Percentiles rank a stretch among this genome's conserved stretches.
phyloP scores from a whole-genome alignment of 2,888 invertebrate species.

The Coecobrya sp. region DNA sequence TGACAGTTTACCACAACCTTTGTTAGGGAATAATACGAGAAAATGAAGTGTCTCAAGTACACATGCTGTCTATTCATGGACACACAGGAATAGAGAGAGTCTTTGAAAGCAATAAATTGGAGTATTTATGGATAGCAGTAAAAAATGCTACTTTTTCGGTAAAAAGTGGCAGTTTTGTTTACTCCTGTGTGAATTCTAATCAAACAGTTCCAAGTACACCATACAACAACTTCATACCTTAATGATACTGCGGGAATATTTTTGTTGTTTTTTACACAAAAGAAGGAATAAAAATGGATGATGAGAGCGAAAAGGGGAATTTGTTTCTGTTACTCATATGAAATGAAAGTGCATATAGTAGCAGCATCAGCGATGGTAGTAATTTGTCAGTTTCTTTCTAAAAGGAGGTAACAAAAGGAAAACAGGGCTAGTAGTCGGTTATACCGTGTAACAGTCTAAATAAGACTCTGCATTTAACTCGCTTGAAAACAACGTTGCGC shows the following conservation, averaged over 20 bases:
- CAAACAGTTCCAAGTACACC: constrained; percentile 47
- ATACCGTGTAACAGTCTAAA: background rate
- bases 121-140: constrained; percentile 39
- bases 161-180: constrained; percentile 6
- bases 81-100: background rate
- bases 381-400: background rate
- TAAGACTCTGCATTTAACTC: background rate
- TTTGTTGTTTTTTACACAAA: background rate
- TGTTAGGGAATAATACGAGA: background rate
- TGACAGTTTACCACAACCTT: constrained; percentile 8
- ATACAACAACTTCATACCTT: constrained; percentile 5
- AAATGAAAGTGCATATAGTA: background rate
- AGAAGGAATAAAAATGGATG: constrained; percentile 26
- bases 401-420: background rate
- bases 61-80: background rate
- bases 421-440: background rate
- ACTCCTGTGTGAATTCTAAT: constrained; percentile 22
- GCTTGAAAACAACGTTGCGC: background rate
- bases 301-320: background rate
- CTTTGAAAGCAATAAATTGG: constrained; percentile 2
- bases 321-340: background rate
- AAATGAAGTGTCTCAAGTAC: constrained; percentile 33
- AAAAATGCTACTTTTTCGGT: background rate
- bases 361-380: background rate
- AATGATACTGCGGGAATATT: constrained; percentile 21